A percentile compares a stretch with the other conserved stretches of the same genome.
Conservation (phyloP, 2,888 invertebrate genomes). For the Callinectes sapidus region DNA sequence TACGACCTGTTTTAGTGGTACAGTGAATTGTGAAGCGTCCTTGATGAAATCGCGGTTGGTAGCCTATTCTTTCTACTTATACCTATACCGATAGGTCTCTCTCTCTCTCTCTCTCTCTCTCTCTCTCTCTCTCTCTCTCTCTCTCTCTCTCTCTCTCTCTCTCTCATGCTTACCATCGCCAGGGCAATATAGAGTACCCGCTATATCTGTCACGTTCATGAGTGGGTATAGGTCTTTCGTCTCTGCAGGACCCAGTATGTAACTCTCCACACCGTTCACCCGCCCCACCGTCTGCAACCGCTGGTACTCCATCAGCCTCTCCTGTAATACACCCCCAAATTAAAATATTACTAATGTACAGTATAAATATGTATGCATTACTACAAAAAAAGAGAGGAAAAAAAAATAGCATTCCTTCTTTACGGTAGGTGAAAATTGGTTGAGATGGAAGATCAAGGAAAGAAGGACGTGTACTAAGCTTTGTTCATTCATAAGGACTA, state of each 20-base stretch:
- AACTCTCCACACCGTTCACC: conserved; percentile 85
- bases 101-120: no score
- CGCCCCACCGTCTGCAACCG: conserved; percentile 88
- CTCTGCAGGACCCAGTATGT: conserved; percentile 84
- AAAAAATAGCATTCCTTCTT: neutral
- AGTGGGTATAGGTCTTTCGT: conserved; percentile 85
- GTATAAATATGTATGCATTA: no score
- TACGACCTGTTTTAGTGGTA: no score
- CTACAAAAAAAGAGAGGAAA: neutral
- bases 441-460: no score
- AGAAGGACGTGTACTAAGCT: no score
- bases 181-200: conserved; percentile 86
- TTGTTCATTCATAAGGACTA: no score
- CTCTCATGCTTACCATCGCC: conserved; percentile 80
- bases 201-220: conserved; percentile 84
- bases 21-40: no score
- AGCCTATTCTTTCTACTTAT: no score
- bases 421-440: no score
- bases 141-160: neutral
- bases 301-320: conserved; percentile 88
- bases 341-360: neutral
- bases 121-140: no score
- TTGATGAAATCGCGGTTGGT: no score
- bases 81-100: no score
- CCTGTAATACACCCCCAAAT: conserved; percentile 76